A percentile compares a stretch with the other conserved stretches of the same genome.
phyloP scores from a whole-genome alignment of 2,113 vertebrate species.

The Cebidichthys violaceus region DNA sequence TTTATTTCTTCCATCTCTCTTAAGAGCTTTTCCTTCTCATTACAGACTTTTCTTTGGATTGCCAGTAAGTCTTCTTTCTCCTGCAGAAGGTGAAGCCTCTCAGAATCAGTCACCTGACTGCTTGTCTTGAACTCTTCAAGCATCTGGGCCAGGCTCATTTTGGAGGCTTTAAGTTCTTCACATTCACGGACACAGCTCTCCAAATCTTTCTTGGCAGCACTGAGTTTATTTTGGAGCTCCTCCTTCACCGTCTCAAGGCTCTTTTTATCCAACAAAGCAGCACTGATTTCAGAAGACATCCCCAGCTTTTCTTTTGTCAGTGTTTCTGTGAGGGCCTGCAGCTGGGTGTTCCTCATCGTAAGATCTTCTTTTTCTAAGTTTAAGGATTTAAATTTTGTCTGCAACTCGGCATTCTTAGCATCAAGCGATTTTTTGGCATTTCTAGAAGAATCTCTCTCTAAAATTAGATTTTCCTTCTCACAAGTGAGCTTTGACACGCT shows the following conservation, averaged over 20 bases:
- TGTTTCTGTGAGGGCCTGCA: constrained; percentile 81
- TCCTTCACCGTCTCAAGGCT: constrained; percentile 64
- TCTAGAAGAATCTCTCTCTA: constrained; percentile 80
- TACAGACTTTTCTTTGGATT: constrained; percentile 81
- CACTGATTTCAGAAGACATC: constrained; percentile 76
- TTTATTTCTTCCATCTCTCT: constrained; percentile 80
- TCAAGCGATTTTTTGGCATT: constrained; percentile 83
- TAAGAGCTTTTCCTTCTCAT: constrained; percentile 86
- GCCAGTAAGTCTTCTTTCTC: constrained; percentile 89
- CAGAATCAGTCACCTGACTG: constrained; percentile 84
- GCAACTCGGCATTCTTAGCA: constrained; percentile 80
- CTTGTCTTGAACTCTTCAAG: constrained; percentile 89
- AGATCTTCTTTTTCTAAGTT: constrained; percentile 83
- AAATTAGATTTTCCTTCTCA: constrained; percentile 80
- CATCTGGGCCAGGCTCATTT: constrained; percentile 79
- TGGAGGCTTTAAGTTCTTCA: constrained; percentile 85
- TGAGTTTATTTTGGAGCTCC: constrained; percentile 80
- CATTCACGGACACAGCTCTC: constrained; percentile 73
- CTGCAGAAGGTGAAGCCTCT: constrained; percentile 86
- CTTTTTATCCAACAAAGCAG: constrained; percentile 74
- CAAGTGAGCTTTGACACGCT: constrained; percentile 81
- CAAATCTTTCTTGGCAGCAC: constrained; percentile 75
- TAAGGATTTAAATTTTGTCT: constrained; percentile 77
- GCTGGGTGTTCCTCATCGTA: constrained; percentile 71
- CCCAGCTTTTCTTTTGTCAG: constrained; percentile 79